A percentile compares a stretch with the other conserved stretches of the same genome.
These are phyloP conservation scores for Berghia stephanieae DNA, from an alignment of 1,140 invertebrate genomes.

Conservation along the genomic window DNA sequence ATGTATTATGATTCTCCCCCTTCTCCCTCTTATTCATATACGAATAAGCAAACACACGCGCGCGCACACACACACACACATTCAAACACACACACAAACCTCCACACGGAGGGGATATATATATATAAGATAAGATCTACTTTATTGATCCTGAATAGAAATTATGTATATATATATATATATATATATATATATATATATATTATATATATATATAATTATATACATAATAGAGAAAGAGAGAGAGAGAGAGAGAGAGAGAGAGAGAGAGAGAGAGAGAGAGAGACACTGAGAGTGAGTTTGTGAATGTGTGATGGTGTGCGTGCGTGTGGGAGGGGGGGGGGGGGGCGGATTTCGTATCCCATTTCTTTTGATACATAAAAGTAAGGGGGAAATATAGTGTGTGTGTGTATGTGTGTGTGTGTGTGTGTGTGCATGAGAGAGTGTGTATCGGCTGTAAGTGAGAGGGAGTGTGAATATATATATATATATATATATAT, in stretches of 20 bases:
- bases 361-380: neutral
- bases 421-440: conserved; percentile 24
- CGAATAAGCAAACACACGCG: too few species aligned
- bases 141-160: too few species aligned
- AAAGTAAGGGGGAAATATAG: neutral
- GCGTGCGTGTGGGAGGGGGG: neutral
- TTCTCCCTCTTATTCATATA: too few species aligned
- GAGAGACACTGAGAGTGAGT: neutral
- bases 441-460: too few species aligned
- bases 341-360: neutral
- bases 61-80: too few species aligned
- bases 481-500: neutral
- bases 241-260: conserved; percentile 25
- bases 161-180: too few species aligned
- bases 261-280: conserved; percentile 6
- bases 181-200: too few species aligned
- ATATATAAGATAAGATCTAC: too few species aligned
- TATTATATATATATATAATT: too few species aligned
- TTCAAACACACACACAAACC: too few species aligned
- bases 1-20: too few species aligned
- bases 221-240: neutral
- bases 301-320: neutral
- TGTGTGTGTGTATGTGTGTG: conserved; percentile 20
- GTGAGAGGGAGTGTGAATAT: conserved; percentile 9
- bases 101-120: too few species aligned